These are phyloP conservation scores for Clitarchus hookeri DNA, from an alignment of 2,888 invertebrate species.

Conservation along the genomic window DNA sequence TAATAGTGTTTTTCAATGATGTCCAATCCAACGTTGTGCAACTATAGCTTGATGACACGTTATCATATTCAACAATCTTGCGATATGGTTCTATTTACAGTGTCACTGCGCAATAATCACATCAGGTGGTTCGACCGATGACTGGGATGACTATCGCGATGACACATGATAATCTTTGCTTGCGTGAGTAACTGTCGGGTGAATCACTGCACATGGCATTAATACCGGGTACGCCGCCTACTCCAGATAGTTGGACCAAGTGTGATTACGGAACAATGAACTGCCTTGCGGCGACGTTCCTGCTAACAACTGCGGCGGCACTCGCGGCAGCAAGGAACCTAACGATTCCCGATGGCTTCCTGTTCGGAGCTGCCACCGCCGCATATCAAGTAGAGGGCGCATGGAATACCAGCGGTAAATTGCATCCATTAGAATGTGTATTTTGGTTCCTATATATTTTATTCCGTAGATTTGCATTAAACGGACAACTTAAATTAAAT, in stretches of 20 bases:
- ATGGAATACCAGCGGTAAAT: constrained; percentile 23
- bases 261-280: neutral
- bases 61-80: no score
- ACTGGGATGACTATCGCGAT: no score
- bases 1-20: no score
- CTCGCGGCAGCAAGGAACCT: neutral
- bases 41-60: no score
- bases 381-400: constrained; percentile 35
- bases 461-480: no score
- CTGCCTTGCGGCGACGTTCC: neutral
- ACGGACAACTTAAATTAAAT: no score
- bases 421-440: neutral
- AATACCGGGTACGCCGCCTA: neutral
- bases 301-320: neutral
- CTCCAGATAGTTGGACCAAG: neutral
- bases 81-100: no score
- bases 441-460: no score
- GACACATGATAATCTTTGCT: no score
- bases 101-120: no score
- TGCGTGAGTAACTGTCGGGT: neutral
- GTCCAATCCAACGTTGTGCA: no score
- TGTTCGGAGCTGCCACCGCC: constrained; percentile 33
- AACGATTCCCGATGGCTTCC: constrained; percentile 18
- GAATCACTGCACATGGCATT: neutral
- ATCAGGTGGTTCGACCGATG: no score